Evolutionary conservation across 2,888 invertebrate genomes (phyloP).

Genomic region (Amblyjoppa proteus): DNA sequence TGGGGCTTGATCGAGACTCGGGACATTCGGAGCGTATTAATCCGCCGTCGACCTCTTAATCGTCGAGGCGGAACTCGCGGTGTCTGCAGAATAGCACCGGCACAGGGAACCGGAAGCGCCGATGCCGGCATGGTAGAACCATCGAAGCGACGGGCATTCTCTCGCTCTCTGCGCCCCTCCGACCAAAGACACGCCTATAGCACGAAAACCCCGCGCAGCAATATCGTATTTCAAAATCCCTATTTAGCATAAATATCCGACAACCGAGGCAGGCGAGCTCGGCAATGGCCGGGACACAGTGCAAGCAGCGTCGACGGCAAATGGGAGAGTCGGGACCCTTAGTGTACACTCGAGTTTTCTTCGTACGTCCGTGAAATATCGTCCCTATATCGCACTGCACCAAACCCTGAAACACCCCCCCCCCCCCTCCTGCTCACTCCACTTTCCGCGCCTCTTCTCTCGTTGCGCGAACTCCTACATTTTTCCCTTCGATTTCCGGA

Average conservation of each 20-base stretch:
- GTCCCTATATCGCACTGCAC: conserved; percentile 65
- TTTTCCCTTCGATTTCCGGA: conserved; percentile 9
- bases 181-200: conserved; percentile 36
- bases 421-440: not conserved
- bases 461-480: conserved; percentile 14
- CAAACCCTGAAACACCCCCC: not conserved
- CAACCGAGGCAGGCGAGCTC: conserved; percentile 68
- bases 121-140: conserved; percentile 34
- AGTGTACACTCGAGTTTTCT: conserved; percentile 62
- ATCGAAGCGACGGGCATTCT: conserved; percentile 36
- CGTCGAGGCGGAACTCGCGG: conserved; percentile 37
- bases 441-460: conserved; percentile 22
- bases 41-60: conserved; percentile 51
- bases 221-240: conserved; percentile 81
- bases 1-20: not conserved
- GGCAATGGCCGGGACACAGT: conserved; percentile 51
- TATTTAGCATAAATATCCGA: conserved; percentile 81
- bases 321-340: conserved; percentile 67
- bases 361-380: conserved; percentile 70
- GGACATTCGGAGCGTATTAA: conserved; percentile 48
- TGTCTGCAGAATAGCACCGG: conserved; percentile 25
- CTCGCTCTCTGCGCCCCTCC: conserved; percentile 13
- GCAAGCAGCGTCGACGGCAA: conserved; percentile 58
- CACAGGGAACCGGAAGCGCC: conserved; percentile 7
- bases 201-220: conserved; percentile 56